A percentile compares a stretch with the other conserved stretches of the same genome.
Conservation (phyloP, 2,797 vertebrate genomes). For the Coracias cyanogaster region DNA sequence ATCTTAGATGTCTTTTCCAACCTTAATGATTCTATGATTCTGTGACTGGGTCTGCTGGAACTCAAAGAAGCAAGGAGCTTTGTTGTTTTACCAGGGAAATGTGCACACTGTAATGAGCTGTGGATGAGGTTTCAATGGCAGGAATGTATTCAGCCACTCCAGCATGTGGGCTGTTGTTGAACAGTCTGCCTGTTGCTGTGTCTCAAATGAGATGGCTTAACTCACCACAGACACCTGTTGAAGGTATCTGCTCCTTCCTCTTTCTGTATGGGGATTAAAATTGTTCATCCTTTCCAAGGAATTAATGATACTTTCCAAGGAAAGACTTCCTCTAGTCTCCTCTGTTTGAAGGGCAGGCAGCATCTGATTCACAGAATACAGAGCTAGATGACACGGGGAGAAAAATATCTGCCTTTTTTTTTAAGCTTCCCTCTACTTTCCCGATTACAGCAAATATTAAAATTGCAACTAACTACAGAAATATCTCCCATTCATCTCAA, state of each 20-base stretch:
- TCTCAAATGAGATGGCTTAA: not conserved
- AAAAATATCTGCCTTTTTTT: not conserved
- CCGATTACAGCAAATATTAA: not conserved
- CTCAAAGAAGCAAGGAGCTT: not conserved
- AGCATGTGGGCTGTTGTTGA: not conserved
- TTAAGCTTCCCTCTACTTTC: too few relatives aligned
- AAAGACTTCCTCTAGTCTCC: not conserved
- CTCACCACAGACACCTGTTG: not conserved
- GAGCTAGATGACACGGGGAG: not conserved
- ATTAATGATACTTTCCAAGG: not conserved
- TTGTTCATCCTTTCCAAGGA: not conserved
- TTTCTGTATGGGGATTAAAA: not conserved
- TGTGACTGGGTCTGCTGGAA: not conserved
- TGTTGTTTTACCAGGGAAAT: not conserved
- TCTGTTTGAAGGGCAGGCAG: not conserved
- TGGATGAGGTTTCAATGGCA: not conserved
- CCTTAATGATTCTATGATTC: too few relatives aligned
- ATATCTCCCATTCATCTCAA: not conserved
- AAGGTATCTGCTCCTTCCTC: not conserved
- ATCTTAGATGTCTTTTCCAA: too few relatives aligned
- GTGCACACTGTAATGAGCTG: accelerated
- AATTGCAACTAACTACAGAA: not conserved
- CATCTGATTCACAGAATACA: not conserved
- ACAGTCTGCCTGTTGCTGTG: not conserved
- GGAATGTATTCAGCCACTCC: not conserved